Evolutionary conservation across 2,797 vertebrate species (phyloP).

Genomic region (Dicrostonyx torquatus): DNA sequence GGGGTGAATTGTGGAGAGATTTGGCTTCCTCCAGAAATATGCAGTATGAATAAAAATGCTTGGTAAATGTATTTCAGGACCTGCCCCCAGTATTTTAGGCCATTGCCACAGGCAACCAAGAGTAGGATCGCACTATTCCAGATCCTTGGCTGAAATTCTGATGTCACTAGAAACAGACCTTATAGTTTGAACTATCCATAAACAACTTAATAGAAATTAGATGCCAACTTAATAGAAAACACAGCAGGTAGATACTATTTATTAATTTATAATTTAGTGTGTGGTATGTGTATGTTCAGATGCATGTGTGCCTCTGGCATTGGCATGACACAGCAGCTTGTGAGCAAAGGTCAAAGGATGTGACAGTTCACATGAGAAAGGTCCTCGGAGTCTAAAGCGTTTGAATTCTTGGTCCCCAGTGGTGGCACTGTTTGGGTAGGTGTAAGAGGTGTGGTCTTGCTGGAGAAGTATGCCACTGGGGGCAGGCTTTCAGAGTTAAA

Average conservation of each 20-base stretch:
- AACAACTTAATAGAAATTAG: neutral
- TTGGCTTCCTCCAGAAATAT: neutral
- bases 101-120: neutral
- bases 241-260: neutral
- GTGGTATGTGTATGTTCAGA: neutral
- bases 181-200: neutral
- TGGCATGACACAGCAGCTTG: neutral
- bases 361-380: neutral
- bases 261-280: neutral
- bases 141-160: neutral
- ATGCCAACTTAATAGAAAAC: neutral
- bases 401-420: neutral
- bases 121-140: neutral
- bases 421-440: neutral
- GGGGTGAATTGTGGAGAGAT: neutral
- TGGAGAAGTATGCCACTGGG: neutral
- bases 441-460: neutral
- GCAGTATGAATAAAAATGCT: neutral
- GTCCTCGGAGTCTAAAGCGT: neutral
- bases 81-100: neutral
- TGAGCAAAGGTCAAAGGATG: neutral
- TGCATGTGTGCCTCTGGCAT: neutral
- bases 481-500: neutral
- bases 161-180: neutral
- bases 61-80: slow-evolving; percentile 26